phyloP scores from a whole-genome alignment of 2,797 vertebrate species.

The Paramormyrops hopkinsi region DNA sequence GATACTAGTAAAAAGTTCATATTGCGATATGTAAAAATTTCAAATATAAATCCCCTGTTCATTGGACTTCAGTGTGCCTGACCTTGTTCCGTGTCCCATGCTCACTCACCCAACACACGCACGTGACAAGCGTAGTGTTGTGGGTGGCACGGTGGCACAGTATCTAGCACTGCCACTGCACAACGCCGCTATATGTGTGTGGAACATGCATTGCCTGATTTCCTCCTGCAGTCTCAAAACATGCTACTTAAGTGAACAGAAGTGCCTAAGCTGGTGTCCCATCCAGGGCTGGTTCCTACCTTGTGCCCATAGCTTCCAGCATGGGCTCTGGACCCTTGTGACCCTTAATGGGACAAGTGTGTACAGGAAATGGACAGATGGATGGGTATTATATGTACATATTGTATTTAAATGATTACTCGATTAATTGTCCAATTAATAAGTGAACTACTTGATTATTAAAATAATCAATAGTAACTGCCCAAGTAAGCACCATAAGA shows the following conservation, averaged over 20 bases:
- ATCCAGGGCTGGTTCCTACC: background rate
- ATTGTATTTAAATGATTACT: background rate
- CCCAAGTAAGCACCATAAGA: background rate
- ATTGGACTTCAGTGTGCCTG: too few species aligned
- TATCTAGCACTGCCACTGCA: background rate
- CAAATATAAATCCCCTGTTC: background rate
- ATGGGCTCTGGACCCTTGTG: background rate
- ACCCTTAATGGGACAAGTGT: background rate
- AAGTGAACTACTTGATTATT: background rate
- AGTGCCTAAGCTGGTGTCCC: background rate
- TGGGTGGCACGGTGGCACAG: background rate
- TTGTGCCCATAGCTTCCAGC: background rate
- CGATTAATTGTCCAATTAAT: background rate
- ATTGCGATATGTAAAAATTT: background rate
- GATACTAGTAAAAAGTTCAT: background rate
- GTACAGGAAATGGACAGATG: background rate
- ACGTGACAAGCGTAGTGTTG: background rate
- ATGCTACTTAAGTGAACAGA: background rate
- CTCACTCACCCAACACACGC: too few species aligned
- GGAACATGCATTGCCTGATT: background rate
- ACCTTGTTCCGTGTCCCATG: too few species aligned
- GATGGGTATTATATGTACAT: background rate
- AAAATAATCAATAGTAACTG: background rate
- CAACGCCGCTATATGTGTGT: background rate
- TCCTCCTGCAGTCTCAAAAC: background rate